Percentiles rank a stretch among this genome's conserved stretches.
Evolutionary conservation across 92 coral and sea anemone genomes (phyloP).

Genomic region (Paragorgia papillata): DNA sequence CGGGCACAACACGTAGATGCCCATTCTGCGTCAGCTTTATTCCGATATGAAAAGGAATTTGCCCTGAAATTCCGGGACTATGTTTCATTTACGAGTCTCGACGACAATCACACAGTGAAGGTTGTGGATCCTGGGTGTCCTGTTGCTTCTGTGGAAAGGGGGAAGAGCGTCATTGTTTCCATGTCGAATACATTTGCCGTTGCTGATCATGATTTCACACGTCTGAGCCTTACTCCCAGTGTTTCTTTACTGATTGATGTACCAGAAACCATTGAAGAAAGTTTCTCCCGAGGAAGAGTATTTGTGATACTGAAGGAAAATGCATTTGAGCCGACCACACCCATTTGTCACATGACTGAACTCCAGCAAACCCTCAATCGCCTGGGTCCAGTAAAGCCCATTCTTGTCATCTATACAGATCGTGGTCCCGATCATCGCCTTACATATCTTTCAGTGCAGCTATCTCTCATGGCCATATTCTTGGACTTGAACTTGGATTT

Average conservation of each 20-base stretch:
- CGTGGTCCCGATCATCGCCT: constrained; percentile 47
- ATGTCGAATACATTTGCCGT: constrained; percentile 38
- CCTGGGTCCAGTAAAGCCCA: constrained; percentile 34
- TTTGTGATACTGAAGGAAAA: constrained; percentile 52
- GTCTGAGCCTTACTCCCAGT: constrained; percentile 53
- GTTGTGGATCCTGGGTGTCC: constrained; percentile 50
- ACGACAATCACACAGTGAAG: constrained; percentile 53
- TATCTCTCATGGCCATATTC: constrained; percentile 3
- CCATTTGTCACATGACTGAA: constrained; percentile 52
- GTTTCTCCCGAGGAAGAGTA: constrained; percentile 46
- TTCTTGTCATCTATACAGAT: constrained; percentile 38
- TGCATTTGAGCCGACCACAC: constrained; percentile 47
- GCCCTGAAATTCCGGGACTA: constrained; percentile 26
- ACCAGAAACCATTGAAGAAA: constrained; percentile 51
- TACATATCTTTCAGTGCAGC: constrained; percentile 34
- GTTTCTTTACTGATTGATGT: constrained; percentile 55
- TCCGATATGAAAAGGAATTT: constrained; percentile 35
- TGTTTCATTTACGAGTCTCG: constrained; percentile 25
- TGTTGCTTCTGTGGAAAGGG: constrained; percentile 54
- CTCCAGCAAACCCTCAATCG: constrained; percentile 39
- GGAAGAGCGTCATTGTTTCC: constrained; percentile 49
- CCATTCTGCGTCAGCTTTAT: constrained; percentile 45
- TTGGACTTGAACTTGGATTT: constrained; percentile 33
- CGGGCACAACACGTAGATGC: constrained; percentile 42
- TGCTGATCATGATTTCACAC: constrained; percentile 55